A percentile compares a stretch with the other conserved stretches of the same genome.
These are phyloP conservation scores for Candidula unifasciata DNA, from an alignment of 2,888 invertebrate genomes.

Conservation along the genomic window DNA sequence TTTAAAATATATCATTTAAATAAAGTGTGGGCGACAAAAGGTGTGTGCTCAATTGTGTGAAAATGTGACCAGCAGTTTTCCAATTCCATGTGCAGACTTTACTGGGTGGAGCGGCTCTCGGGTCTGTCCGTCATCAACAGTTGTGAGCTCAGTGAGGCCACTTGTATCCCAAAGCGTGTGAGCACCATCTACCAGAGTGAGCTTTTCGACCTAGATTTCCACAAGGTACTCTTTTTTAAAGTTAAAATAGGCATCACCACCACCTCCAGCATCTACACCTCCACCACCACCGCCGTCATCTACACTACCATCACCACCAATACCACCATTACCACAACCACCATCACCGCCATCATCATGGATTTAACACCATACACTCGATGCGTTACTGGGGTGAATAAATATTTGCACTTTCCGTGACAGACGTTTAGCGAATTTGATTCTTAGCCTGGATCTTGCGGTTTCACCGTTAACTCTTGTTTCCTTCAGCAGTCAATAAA, in stretches of 20 bases:
- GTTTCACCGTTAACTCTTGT: too few species aligned
- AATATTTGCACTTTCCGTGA: too few species aligned
- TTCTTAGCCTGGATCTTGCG: too few species aligned
- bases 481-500: too few species aligned
- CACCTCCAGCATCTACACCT: neutral
- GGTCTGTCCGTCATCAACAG: slow-evolving; percentile 41
- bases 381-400: too few species aligned
- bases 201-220: slow-evolving; percentile 39
- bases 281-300: neutral
- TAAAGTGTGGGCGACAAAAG: too few species aligned
- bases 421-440: too few species aligned
- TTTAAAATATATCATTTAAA: too few species aligned
- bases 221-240: neutral
- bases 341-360: slow-evolving; percentile 1
- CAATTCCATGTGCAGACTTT: slow-evolving; percentile 30
- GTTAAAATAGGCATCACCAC: neutral
- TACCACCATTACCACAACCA: neutral
- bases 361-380: too few species aligned
- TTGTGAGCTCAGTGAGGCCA: neutral
- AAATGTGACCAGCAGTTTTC: too few species aligned
- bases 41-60: too few species aligned
- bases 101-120: slow-evolving; percentile 41
- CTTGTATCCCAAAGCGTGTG: slow-evolving; percentile 19
- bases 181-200: slow-evolving; percentile 22
- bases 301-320: neutral